Base-by-base conservation (phyloP, 2,113 vertebrate species). In the Excalfactoria chinensis region DNA sequence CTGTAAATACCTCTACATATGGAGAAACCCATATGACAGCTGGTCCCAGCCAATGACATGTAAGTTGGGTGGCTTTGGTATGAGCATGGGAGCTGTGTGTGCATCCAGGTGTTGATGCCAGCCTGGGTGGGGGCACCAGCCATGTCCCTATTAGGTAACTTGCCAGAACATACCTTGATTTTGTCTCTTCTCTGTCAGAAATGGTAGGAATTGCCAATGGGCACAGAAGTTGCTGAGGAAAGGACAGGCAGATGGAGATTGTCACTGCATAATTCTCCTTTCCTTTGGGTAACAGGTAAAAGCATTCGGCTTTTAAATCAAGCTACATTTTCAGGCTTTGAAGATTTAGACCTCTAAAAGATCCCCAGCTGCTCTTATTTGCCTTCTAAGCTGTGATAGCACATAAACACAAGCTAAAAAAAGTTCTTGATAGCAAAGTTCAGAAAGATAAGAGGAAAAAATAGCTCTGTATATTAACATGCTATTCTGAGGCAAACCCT, bases 331-430 rank as follows among this genome's bases (percentile, higher is more conserved):
- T 86, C 63, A 86, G 44, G 4, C 6, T 48, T 58, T 64, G 64
- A 86, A 93, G 40, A 46, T 22, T 79, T 66, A 69, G 20, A 51
- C 46, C 28, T 37, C 53, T 86, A 66, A 94, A 93, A 35, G 69
- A 68, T 71, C 55, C 67, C 44, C 43, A 81, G 62, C 67, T 95
- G 43, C 82, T 90, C 72, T 78, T 84, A 78, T 72, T 62, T 81
- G 22, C 25, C 70, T 72, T 64, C 40, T 90, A 74, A 86, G 74
- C 66, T 74, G 37, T 37, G 67, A 35, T 4, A 85, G 16, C 19
- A 77, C 46, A 68, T 37, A 81, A 82, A 73, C 66, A 55, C 28
- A 88, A 92, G 55, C 12, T 55, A 49, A 49, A 30, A 30, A 85
- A 11, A 63, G 37, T 59, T 93, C 93, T 77, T 40, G 70, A 3